These are phyloP conservation scores for Anoplophora glabripennis DNA, from an alignment of 1,140 invertebrate species.

Conservation along the genomic window DNA sequence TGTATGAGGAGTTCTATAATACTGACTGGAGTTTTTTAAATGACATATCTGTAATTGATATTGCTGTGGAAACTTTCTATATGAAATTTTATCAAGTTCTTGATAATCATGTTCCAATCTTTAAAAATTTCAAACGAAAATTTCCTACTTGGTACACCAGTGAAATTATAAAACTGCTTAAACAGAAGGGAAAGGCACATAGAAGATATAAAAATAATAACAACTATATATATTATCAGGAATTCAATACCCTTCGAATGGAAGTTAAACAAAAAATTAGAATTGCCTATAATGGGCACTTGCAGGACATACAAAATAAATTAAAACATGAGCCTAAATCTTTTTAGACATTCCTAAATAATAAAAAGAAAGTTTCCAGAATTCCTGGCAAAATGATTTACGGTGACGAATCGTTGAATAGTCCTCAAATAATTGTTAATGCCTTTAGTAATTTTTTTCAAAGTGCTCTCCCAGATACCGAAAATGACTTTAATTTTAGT, in stretches of 20 bases:
- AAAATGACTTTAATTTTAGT: not conserved
- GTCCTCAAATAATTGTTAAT: not conserved
- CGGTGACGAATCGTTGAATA: not conserved
- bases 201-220: not conserved
- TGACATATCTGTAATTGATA: not conserved
- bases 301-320: not conserved
- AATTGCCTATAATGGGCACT: not conserved
- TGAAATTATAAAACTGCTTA: not conserved
- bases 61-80: slow-evolving; percentile 5
- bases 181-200: not conserved
- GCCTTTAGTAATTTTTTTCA: not conserved
- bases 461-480: not conserved
- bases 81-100: slow-evolving; percentile 4
- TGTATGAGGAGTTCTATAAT: not conserved
- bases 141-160: slow-evolving; percentile 1
- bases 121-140: not conserved
- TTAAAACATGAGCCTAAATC: not conserved
- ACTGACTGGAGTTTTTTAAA: not conserved
- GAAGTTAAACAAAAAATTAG: not conserved
- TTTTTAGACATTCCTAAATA: slow-evolving; percentile 1
- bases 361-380: slow-evolving; percentile 2
- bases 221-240: not conserved
- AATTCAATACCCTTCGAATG: not conserved
- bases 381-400: slow-evolving; percentile 1
- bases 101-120: slow-evolving; percentile 1